A percentile compares a stretch with the other conserved stretches of the same genome.
These are phyloP conservation scores for Lepidochrysops patricia DNA, from an alignment of 2,888 invertebrate species.

Conservation along the genomic window DNA sequence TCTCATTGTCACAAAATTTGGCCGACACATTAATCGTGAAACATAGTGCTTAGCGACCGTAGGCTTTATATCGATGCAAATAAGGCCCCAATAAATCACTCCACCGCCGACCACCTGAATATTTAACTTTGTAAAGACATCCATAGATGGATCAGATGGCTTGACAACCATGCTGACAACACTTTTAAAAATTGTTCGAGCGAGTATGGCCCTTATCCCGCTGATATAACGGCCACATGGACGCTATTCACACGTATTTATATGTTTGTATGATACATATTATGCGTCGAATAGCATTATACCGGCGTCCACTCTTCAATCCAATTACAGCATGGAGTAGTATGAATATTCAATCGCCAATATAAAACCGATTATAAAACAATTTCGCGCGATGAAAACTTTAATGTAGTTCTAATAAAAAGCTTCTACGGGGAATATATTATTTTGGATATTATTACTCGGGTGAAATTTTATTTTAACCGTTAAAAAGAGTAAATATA, in stretches of 20 bases:
- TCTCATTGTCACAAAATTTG: background rate
- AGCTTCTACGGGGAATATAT: slow-evolving; percentile 9
- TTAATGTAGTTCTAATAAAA: slow-evolving; percentile 16
- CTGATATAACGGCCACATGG: background rate
- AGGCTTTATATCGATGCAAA: background rate
- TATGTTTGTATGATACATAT: slow-evolving; percentile 27
- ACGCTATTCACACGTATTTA: slow-evolving; percentile 1
- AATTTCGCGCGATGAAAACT: slow-evolving; percentile 32
- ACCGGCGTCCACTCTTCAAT: slow-evolving; percentile 41
- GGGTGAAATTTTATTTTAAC: background rate
- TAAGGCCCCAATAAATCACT: background rate
- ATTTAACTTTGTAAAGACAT: slow-evolving; percentile 21
- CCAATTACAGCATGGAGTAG: slow-evolving; percentile 55
- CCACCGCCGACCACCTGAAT: slow-evolving; percentile 8
- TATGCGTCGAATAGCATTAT: slow-evolving; percentile 34
- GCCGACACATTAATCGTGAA: background rate
- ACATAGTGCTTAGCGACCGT: background rate
- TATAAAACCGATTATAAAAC: slow-evolving; percentile 49
- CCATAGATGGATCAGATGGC: slow-evolving; percentile 20
- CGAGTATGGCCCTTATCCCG: slow-evolving; percentile 14
- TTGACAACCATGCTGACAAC: slow-evolving; percentile 3
- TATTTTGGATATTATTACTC: background rate
- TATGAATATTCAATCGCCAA: slow-evolving; percentile 58
- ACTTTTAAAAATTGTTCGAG: background rate
- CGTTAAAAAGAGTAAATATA: background rate